Evolutionary conservation across 2,888 invertebrate species (phyloP), one percentile per base, ranked within the genome.

Genomic region (Limenitis camilla): DNA sequence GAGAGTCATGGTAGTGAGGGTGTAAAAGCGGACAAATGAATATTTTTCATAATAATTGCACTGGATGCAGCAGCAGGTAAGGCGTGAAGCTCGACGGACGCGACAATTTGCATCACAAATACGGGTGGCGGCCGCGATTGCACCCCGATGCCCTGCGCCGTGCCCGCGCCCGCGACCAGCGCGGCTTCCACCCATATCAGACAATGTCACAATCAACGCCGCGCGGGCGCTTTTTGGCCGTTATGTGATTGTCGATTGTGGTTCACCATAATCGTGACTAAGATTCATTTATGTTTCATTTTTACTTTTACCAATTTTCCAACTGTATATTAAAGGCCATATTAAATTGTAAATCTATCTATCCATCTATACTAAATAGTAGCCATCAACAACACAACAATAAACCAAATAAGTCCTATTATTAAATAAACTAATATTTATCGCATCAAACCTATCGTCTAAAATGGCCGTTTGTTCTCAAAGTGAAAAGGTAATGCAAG

Each of bases 171-270:
- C 61, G 66, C 67, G 67, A 70, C 71, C 71, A 62, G 64, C 67
- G 66, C 69, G 65, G 66, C 67, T 65, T 68, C 65, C 73, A 71
- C 70, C 68, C 75, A 70, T 68, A 69, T 64, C 77, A 79, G 78
- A 87, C 87, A 87, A 87, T 87, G 78, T 81, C 79, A 86, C 85
- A 87, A 87, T 87, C 86, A 86, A 81, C 85, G 78, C 74, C 81
- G 82, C 82, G 81, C 79, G 76, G 79, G 78, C 78, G 86, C 80
- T 83, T 87, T 86, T 86, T 83, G 78, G 78, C 69, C 76, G 78
- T 72, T 68, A 73, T 77, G 74, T 84, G 80, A 86, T 85, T 84
- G 81, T 71, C 78, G 82, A 85, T 87, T 87, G 86, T 84, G 72
- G 73, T 67, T 64, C 64, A 65, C 71, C 72, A 74, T 78, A 77